Conservation (phyloP, 2,888 invertebrate species). For the Polyploca ridens region DNA sequence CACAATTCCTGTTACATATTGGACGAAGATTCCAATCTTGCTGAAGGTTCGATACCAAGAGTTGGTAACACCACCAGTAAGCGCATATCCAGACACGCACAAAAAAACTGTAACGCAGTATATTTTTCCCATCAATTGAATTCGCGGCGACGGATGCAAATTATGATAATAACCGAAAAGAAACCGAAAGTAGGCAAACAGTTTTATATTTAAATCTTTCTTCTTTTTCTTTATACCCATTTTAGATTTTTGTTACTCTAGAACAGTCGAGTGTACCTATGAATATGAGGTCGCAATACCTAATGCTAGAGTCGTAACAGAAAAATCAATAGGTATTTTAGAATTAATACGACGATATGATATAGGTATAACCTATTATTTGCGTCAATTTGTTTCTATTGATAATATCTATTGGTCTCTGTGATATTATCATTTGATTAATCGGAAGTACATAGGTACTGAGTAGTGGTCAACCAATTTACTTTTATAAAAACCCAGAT, state of each 20-base stretch:
- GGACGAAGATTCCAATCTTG: background rate
- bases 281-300: background rate
- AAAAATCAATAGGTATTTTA: background rate
- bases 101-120: background rate
- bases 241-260: background rate
- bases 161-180: background rate
- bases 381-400: no score
- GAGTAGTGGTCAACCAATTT: no score
- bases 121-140: background rate
- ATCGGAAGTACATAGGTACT: background rate
- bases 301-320: background rate
- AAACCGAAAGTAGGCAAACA: background rate
- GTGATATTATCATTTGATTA: no score
- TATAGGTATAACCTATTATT: no score
- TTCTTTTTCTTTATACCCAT: background rate
- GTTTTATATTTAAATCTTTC: background rate
- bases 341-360: background rate
- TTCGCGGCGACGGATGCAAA: background rate
- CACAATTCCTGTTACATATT: background rate
- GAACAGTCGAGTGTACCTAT: background rate
- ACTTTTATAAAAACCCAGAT: no score
- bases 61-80: background rate
- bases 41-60: background rate
- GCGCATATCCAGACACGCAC: background rate
- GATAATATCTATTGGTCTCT: no score